Base-by-base conservation (phyloP, 2,797 vertebrate genomes). In the Leontopithecus rosalia region DNA sequence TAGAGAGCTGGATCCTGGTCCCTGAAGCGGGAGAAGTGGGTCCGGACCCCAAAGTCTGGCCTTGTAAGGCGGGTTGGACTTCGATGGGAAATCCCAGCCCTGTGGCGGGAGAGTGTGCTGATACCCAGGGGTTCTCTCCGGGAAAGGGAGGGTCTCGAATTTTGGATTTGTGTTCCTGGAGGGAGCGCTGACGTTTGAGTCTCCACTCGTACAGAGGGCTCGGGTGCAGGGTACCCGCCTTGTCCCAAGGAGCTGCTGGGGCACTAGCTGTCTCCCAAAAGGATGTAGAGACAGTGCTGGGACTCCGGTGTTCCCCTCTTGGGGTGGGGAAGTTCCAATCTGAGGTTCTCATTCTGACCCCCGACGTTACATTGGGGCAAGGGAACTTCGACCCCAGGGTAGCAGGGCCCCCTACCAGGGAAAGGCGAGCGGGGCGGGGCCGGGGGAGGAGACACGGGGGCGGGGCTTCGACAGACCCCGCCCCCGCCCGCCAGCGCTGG, bases 221-320 rank as follows among this genome's bases (percentile, higher is more conserved):
- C 1, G 3, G 5, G 43, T 4, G n/a, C 75, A 4, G n/a, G 80
- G 20, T 36, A n/a, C 8, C 10, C 2, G 4, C n/a, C 50, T 15
- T 98, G 98, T 99, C 98, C 98, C 98, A 98, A 99, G 99, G 98
- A 98, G 61, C 61, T n/a, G 33, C 43, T 19, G 36, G 52, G 75
- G 39, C 6, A 24, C 61, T 36, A 14, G 26, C 24, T 8, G 48
- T 72, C 76, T 86, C 41, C 58, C 6, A 5, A 2, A 15, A 17
- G 46, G 17, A 61, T 15, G 19, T n/a, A 36, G 15, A 46, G 72
- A 55, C 43, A 7, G 30, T 3, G 61, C 43, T 12, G 13, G 36
- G 41, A 10, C 50, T 22, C 48, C 1, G 6, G 19, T 2, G 87
- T 26, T 33, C 28, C 41, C 33, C 50, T 70, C 41, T 52, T 22